A percentile compares a stretch with the other conserved stretches of the same genome.
Conservation (phyloP, 2,113 vertebrate species). For the Pteronura brasiliensis region DNA sequence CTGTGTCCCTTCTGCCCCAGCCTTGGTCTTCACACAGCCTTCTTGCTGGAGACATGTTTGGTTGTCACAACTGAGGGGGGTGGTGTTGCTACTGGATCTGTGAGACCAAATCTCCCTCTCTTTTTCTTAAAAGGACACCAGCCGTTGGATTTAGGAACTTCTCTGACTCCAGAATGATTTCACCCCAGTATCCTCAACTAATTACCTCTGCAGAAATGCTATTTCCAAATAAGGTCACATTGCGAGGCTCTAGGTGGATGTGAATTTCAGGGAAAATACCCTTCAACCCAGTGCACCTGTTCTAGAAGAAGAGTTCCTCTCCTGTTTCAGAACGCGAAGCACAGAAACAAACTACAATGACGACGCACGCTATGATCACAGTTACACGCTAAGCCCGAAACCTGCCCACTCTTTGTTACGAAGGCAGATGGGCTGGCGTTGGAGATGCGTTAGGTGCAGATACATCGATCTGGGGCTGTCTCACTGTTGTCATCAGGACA, state of each 20-base stretch:
- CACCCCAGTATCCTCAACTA: background rate
- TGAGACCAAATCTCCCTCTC: no score
- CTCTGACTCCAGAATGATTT: background rate
- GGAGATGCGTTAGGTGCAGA: background rate
- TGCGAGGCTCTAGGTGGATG: background rate
- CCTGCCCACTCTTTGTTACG: no score
- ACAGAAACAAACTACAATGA: background rate
- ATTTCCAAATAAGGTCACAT: background rate
- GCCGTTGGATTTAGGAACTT: background rate
- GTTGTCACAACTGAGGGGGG: no score
- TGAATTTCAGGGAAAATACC: no score
- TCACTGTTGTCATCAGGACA: background rate
- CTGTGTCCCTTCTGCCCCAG: rapidly evolving
- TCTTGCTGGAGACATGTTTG: no score
- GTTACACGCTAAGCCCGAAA: background rate
- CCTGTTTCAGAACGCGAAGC: background rate
- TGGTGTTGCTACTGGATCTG: no score
- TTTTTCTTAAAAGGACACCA: background rate
- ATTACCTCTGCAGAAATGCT: background rate
- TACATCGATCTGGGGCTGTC: rapidly evolving
- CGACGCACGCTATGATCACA: rapidly evolving
- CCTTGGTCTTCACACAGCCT: background rate
- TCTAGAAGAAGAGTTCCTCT: background rate
- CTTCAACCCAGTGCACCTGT: no score
- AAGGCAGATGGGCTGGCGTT: rapidly evolving